phyloP scores from a whole-genome alignment of 64 coral and sea anemone species.

The Porites lutea region DNA sequence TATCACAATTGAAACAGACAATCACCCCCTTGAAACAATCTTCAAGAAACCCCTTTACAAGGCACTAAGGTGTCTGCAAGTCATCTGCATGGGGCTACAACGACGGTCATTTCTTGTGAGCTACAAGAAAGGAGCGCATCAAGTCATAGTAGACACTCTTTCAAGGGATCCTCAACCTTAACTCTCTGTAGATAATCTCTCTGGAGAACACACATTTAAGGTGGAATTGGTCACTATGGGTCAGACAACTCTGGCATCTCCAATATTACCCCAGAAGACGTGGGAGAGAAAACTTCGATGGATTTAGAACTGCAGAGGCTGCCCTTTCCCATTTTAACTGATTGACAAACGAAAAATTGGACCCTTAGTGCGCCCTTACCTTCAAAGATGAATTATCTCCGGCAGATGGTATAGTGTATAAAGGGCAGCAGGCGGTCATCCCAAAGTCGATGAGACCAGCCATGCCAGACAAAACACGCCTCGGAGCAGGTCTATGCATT shows the following conservation, averaged over 20 bases:
- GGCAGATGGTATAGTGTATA: slow-evolving; percentile 22
- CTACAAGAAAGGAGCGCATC: slow-evolving; percentile 14
- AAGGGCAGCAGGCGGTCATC: background rate
- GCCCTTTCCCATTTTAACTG: slow-evolving; percentile 1
- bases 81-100: slow-evolving; percentile 15
- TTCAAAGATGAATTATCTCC: slow-evolving; percentile 36
- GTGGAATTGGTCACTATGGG: slow-evolving; percentile 9
- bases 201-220: background rate
- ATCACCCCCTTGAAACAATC: slow-evolving; percentile 20
- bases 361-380: background rate
- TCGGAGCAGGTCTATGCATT: slow-evolving; percentile 25
- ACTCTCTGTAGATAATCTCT: background rate
- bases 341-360: background rate
- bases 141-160: background rate
- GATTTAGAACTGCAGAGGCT: slow-evolving; percentile 4
- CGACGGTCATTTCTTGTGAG: slow-evolving; percentile 8
- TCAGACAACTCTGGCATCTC: slow-evolving; percentile 2
- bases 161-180: slow-evolving; percentile 8
- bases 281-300: slow-evolving; percentile 11
- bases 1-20: slow-evolving; percentile 21
- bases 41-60: slow-evolving; percentile 10
- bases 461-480: slow-evolving; percentile 6
- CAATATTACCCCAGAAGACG: slow-evolving; percentile 3
- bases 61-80: slow-evolving; percentile 3
- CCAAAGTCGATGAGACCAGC: slow-evolving; percentile 27